These are phyloP conservation scores for Clarias gariepinus DNA, from an alignment of 2,113 vertebrate genomes.

Conservation along the genomic window DNA sequence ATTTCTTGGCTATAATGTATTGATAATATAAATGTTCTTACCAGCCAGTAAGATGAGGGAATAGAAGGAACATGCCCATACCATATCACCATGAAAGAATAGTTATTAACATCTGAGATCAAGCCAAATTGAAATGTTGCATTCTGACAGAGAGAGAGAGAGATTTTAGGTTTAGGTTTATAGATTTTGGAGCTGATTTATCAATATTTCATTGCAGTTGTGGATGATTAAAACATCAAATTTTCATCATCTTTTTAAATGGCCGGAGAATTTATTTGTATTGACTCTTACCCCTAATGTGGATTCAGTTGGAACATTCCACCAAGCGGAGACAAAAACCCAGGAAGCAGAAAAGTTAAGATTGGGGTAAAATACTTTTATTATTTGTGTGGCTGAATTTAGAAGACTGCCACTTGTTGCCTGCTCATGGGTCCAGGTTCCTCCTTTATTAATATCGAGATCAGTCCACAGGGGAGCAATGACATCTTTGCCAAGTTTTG, in stretches of 20 bases:
- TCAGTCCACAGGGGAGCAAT: constrained; percentile 37
- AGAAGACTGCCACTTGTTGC: not conserved
- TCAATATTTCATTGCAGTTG: not conserved
- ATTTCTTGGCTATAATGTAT: not conserved
- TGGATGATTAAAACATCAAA: not conserved
- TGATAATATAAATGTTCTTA: not conserved
- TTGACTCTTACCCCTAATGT: not conserved
- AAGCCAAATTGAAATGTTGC: constrained; percentile 25
- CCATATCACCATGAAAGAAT: constrained; percentile 7
- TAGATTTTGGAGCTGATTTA: not conserved
- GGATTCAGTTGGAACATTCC: not conserved
- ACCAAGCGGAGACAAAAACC: constrained; percentile 39
- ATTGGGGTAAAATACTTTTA: not conserved
- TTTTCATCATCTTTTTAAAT: not conserved
- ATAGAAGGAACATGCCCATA: constrained; percentile 18
- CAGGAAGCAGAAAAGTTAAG: not conserved
- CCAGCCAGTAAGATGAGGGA: not conserved
- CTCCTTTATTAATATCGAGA: not conserved
- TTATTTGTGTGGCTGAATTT: not conserved
- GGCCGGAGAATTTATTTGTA: not conserved
- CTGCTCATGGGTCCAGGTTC: not conserved
- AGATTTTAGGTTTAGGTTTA: not conserved
- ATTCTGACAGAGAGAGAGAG: not conserved
- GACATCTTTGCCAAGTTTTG: not conserved
- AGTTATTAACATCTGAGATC: not conserved